Evolutionary conservation across 2,113 vertebrate species (phyloP), one percentile per base, ranked within the genome.

Genomic region (Phrynocephalus versicolor): DNA sequence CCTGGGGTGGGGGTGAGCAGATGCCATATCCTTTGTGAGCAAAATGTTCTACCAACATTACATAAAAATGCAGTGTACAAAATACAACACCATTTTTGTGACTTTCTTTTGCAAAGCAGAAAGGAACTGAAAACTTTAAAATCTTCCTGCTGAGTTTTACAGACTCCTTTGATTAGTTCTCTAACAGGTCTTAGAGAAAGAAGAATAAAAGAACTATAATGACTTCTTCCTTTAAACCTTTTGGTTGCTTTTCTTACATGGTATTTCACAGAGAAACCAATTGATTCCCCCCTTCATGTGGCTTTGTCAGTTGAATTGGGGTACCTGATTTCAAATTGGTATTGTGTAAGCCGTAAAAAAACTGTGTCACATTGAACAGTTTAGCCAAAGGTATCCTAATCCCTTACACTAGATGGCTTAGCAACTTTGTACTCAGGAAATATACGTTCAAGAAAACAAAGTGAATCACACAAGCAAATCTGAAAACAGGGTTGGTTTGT

Each of bases 21-120:
- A 30, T 79, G 37, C 45, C 67, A 51, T 1, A 86, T 85, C 41
- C 57, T 77, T 81, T 37, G 23, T 39, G 88, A 92, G 78, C 23
- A 75, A 75, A 85, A 30, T 13, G 65, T 81, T 70, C 58, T 65
- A 85, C 90, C 87, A 87, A 76, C 69, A 90, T 77, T 85, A 89
- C 89, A 91, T 58, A 70, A 69, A 76, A 57, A 45, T 25, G 19
- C 39, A 87, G 81, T 45, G 67, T 86, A 58, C 75, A 71, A 88
- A 89, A 71, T 60, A 8, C 39, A 30, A 65, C 88, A 73, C 2
- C 76, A 84, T 73, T 64, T 67, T 33, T 69, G 69, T 2, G 67
- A 69, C 72, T 71, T 79, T 85, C 69, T 80, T 78, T 79, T 30
- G 8, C n/a, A 64, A 75, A 88, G 41, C 18, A 65, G 83, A 87